Evolutionary conservation across 1,140 invertebrate genomes (phyloP), one percentile per base, ranked within the genome.

Genomic region (Scaptomyza montana): DNA sequence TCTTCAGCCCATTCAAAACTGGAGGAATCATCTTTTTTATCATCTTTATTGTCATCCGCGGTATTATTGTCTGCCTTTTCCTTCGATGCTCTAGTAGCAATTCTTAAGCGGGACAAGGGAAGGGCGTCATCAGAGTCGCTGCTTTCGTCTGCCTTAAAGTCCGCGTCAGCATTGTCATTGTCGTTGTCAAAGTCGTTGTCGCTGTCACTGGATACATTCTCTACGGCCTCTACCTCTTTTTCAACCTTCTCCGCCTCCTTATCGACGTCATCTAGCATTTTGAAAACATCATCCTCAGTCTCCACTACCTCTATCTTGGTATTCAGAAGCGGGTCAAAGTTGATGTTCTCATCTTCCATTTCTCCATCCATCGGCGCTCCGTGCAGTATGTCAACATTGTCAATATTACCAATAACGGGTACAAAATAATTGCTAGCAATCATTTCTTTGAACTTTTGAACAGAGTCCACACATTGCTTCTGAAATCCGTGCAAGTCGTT

Each of bases 261-360:
- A 12, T 91, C 90, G 0, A 90, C 86, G 55, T 73, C 59, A 19
- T 91, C 90, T 8, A 91, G 47, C 90, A 91, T 90, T 56, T 91
- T 91, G 9, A 91, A 90, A 3, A 91, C 90, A 49, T 91, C 89
- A n/a, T 91, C 89, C 46, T 87, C 90, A 53, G 78, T 91, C 51
- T 91, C 90, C n/a, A 91, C 79, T 16, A 91, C 55, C 45, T 91
- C 90, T 21, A 89, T 79, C 68, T 91, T 91, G 19, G 78, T 76
- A 76, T 91, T 91, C 7, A 91, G 54, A 5, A 91, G 66, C 7
- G 90, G 90, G 63, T 91, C 90, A 28, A 89, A 91, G 39, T 89
- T 86, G 1, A 77, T 68, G 43, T 77, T 68, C 66, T 91, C 86
- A 25, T 91, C 90, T 3, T 91, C 89, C 57, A 74, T 16, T 30